phyloP scores from a whole-genome alignment of 2,113 vertebrate genomes.

The Seriola dumerili region DNA sequence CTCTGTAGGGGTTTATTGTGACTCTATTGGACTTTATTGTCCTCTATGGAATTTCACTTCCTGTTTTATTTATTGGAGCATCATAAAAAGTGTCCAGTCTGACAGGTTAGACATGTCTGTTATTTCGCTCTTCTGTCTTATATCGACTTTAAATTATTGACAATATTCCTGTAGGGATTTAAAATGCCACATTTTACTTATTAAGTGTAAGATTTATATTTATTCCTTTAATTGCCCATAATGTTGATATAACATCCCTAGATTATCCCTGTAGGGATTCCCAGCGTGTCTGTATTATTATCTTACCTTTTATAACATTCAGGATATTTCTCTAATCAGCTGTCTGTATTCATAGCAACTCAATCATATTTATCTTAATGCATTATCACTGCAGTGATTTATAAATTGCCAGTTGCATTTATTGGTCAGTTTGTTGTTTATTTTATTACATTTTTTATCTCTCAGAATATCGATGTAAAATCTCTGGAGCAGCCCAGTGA shows the following conservation, averaged over 20 bases:
- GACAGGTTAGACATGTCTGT: neutral
- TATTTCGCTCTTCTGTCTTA: neutral
- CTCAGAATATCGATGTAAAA: neutral
- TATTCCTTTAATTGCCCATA: too few species aligned
- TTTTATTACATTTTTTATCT: conserved; percentile 6
- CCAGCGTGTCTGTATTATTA: too few species aligned
- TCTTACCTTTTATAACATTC: neutral
- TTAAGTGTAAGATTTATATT: neutral
- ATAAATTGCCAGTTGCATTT: neutral
- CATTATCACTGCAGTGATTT: neutral
- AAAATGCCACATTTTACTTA: neutral
- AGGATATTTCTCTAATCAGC: neutral
- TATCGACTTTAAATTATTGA: neutral
- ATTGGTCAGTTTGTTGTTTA: neutral
- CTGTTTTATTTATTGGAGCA: neutral
- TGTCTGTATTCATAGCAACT: neutral
- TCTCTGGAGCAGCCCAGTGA: neutral
- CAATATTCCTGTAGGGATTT: neutral
- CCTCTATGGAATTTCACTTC: neutral
- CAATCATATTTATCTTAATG: neutral
- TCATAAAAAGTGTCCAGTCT: neutral
- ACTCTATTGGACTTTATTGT: neutral
- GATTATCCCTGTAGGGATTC: too few species aligned
- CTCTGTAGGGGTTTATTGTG: neutral
- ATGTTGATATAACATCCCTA: too few species aligned